phyloP scores from a whole-genome alignment of 2,888 invertebrate species.

The Apamea crenata region DNA sequence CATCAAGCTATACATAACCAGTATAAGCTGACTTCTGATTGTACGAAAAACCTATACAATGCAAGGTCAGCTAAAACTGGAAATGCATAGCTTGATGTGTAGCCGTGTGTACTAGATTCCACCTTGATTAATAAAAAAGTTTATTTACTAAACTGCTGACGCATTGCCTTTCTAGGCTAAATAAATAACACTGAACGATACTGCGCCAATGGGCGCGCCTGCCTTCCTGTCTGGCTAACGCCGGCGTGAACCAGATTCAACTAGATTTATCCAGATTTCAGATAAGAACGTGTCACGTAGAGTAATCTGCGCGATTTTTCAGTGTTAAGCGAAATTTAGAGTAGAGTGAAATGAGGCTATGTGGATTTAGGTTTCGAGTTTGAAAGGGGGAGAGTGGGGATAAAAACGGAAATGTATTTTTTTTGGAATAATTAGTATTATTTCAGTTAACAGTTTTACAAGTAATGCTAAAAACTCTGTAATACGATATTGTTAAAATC shows the following conservation, averaged over 20 bases:
- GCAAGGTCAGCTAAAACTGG: no score
- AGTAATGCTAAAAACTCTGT: background rate
- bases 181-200: slow-evolving; percentile 31
- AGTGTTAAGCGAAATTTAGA: slow-evolving; percentile 28
- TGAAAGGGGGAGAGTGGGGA: background rate
- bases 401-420: background rate
- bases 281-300: slow-evolving; percentile 44
- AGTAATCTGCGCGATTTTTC: slow-evolving; percentile 45
- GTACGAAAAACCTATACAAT: no score
- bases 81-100: no score
- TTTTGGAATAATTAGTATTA: background rate
- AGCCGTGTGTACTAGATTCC: no score
- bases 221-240: slow-evolving; percentile 38
- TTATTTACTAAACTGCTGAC: slow-evolving; percentile 27
- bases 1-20: no score
- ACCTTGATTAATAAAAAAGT: slow-evolving; percentile 14
- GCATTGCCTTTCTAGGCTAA: slow-evolving; percentile 41
- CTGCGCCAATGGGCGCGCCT: slow-evolving; percentile 20
- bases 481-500: slow-evolving; percentile 30
- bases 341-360: slow-evolving; percentile 11
- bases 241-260: slow-evolving; percentile 45
- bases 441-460: background rate
- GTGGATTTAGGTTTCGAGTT: slow-evolving; percentile 12
- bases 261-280: slow-evolving; percentile 49
- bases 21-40: no score